Evolutionary conservation across 2,888 invertebrate genomes (phyloP).

Genomic region (Apamea epomidion): DNA sequence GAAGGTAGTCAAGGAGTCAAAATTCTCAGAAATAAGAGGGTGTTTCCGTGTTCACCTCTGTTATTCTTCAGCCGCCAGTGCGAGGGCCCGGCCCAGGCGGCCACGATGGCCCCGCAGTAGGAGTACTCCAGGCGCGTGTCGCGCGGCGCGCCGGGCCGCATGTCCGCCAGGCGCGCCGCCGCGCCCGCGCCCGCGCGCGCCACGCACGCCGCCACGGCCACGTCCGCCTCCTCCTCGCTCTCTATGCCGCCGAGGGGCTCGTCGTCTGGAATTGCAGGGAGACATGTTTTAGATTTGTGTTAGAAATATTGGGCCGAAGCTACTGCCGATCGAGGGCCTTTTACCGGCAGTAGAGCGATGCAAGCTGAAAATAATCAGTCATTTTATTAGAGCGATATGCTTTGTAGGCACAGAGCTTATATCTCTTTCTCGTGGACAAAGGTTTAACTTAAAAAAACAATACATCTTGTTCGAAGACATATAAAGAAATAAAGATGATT

Average conservation of each 20-base stretch:
- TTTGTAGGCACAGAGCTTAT: too few species aligned
- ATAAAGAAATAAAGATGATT: too few species aligned
- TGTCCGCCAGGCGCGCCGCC: conserved; percentile 85
- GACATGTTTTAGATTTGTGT: not conserved
- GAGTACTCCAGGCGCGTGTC: conserved; percentile 92
- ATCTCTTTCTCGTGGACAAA: too few species aligned
- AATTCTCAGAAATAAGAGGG: not conserved
- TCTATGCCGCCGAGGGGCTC: conserved; percentile 86
- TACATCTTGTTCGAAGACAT: too few species aligned
- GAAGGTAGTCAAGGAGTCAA: too few species aligned
- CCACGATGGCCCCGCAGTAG: conserved; percentile 90
- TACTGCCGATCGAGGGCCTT: too few species aligned
- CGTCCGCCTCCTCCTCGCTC: conserved; percentile 86
- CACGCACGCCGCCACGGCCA: conserved; percentile 81
- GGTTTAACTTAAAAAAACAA: too few species aligned
- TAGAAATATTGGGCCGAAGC: too few species aligned
- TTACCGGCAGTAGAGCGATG: too few species aligned
- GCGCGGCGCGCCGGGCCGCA: conserved; percentile 85
- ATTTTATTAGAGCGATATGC: too few species aligned
- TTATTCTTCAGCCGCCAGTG: conserved; percentile 94
- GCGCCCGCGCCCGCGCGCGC: conserved; percentile 76
- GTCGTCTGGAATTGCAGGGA: conserved; percentile 74
- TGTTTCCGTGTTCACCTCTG: conserved; percentile 70
- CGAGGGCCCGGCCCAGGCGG: conserved; percentile 95
- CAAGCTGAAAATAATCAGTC: too few species aligned